A percentile compares a stretch with the other conserved stretches of the same genome.
Conservation (phyloP, 1,140 invertebrate species). For the Goniozus legneri region DNA sequence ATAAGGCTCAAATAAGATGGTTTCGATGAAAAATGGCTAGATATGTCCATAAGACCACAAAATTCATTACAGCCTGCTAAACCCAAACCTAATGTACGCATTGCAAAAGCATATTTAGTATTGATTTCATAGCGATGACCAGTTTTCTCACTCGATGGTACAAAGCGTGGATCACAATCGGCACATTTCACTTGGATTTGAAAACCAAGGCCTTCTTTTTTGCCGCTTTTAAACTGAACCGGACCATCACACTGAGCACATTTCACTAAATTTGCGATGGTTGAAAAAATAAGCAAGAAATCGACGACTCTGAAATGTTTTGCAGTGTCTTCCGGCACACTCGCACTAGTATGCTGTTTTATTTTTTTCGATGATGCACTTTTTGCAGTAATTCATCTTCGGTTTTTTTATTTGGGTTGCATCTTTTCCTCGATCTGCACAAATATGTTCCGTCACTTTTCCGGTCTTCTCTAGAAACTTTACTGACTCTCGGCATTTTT, state of each 20-base stretch:
- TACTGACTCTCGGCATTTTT: no score
- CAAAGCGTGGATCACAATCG: slow-evolving; percentile 9
- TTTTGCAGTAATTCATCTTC: slow-evolving; percentile 3
- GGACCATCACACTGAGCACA: slow-evolving; percentile 18
- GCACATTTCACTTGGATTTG: slow-evolving; percentile 15
- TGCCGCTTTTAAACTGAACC: slow-evolving; percentile 11
- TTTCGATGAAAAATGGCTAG: neutral
- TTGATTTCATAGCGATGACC: slow-evolving; percentile 11
- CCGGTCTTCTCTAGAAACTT: slow-evolving; percentile 9
- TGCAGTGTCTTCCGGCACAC: slow-evolving; percentile 12
- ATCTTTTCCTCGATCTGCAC: slow-evolving; percentile 11
- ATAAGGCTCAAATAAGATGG: no score
- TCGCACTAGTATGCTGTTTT: slow-evolving; percentile 1
- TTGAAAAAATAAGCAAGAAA: slow-evolving; percentile 17
- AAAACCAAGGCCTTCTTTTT: slow-evolving; percentile 19
- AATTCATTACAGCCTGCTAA: slow-evolving; percentile 16
- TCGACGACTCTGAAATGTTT: slow-evolving; percentile 20
- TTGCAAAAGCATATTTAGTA: no score
- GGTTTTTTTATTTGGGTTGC: slow-evolving; percentile 12
- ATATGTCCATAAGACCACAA: slow-evolving; percentile 18
- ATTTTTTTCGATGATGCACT: slow-evolving; percentile 21
- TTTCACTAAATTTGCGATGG: slow-evolving; percentile 15
- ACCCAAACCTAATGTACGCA: neutral
- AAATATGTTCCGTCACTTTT: slow-evolving; percentile 10
- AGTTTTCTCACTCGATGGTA: slow-evolving; percentile 16